Evolutionary conservation across 2,113 vertebrate genomes (phyloP), one percentile per base, ranked within the genome.

Genomic region (Asarcornis scutulata): DNA sequence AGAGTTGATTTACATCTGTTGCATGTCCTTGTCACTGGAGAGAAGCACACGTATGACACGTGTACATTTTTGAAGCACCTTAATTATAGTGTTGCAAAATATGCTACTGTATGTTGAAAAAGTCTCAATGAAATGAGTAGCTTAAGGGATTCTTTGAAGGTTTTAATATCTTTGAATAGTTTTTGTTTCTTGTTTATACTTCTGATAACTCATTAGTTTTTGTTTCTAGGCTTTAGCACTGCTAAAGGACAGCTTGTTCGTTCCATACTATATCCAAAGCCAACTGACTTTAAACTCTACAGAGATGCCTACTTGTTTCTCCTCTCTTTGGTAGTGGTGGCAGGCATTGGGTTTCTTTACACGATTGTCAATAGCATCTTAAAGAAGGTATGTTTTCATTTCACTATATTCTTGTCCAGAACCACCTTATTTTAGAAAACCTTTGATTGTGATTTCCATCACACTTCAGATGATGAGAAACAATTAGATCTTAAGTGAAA

Each of bases 251-350:
- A 99, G 95, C 98, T 99, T 95, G 99, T 99, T 60, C 99, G 99
- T 84, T 99, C 99, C 81, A 99, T 99, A 96, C 95, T 99, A 8
- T 99, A 99, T 96, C 99, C 99, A 69, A 99, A 99, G 96, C 99
- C 99, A 94, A 99, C 99, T 22, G 99, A 99, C 96, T 99, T 99
- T 95, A 99, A 99, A 94, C 98, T 99, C 96, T 99, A 99, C 98
- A 98, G 98, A 92, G 99, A 99, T 95, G 99, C 99, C 95, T 99
- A 99, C 97, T 97, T 99, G 98, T 99, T 99, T 96, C 96, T 99
- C 11, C 96, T 99, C 53, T 99, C 98, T 98, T 98, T 99, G 58
- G 99, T 99, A 71, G 98, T 97, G 14, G 98, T 99, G 93, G 99
- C 99, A 86, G 99, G 98, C 74, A 96, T 99, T 68, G 99, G 99